Evolutionary conservation across 37 sponge, comb jelly and placozoan genomes (phyloP).

Genomic region (Haliclona indistincta): DNA sequence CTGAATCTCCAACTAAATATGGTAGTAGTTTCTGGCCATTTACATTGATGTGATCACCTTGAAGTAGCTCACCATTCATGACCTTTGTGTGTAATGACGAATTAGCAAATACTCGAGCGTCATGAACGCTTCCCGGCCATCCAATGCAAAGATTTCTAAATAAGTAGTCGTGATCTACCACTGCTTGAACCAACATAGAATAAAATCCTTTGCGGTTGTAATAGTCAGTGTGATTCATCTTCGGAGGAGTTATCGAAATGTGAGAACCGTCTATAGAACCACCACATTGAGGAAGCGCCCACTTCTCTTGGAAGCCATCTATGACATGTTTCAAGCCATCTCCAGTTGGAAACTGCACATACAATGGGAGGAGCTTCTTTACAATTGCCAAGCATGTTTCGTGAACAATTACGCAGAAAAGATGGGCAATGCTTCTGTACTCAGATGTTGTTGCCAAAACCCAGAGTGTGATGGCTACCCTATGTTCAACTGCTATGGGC

Average conservation of each 20-base stretch:
- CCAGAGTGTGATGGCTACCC: slow-evolving; percentile 41
- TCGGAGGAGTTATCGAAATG: slow-evolving; percentile 28
- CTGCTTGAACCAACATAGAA: slow-evolving; percentile 40
- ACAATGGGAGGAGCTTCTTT: neutral
- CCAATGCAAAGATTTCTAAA: slow-evolving; percentile 32
- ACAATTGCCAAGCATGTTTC: slow-evolving; percentile 35
- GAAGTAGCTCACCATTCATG: neutral
- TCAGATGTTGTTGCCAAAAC: slow-evolving; percentile 20
- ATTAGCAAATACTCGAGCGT: slow-evolving; percentile 43
- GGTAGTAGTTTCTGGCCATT: slow-evolving; percentile 11
- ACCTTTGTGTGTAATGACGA: slow-evolving; percentile 8
- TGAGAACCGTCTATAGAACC: slow-evolving; percentile 52
- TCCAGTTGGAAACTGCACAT: slow-evolving; percentile 22
- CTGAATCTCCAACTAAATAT: slow-evolving; percentile 37
- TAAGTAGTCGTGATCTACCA: slow-evolving; percentile 21
- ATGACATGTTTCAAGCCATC: slow-evolving; percentile 1
- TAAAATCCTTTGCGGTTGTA: slow-evolving; percentile 49
- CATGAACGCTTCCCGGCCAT: slow-evolving; percentile 61
- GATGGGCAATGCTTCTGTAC: slow-evolving; percentile 32
- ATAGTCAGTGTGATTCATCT: slow-evolving; percentile 36
- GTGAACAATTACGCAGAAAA: slow-evolving; percentile 35
- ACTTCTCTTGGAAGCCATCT: slow-evolving; percentile 1
- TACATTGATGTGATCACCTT: neutral
- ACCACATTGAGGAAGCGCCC: slow-evolving; percentile 28
- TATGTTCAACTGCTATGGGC: slow-evolving; percentile 10